Evolutionary conservation across 2,113 vertebrate genomes (phyloP).

Genomic region (Campylomormyrus numenius): DNA sequence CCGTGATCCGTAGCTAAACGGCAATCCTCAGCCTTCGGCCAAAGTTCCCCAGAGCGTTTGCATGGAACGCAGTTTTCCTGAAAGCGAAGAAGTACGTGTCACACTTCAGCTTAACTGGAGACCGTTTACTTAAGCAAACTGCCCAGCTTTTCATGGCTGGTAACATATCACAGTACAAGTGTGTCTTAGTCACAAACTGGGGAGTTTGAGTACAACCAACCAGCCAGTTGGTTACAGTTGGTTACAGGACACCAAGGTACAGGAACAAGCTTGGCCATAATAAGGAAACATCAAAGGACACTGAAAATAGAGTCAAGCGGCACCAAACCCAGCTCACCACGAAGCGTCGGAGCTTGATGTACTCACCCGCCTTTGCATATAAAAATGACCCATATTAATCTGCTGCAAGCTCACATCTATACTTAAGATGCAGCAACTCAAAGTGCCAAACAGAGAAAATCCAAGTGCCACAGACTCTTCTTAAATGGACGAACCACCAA

Average conservation of each 20-base stretch:
- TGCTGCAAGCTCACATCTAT: not conserved
- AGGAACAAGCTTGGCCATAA: not conserved
- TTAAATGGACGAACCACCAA: not conserved
- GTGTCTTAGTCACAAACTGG: not conserved
- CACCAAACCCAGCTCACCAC: not conserved
- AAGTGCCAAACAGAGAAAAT: not conserved
- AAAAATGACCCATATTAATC: not conserved
- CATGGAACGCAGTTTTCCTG: not conserved
- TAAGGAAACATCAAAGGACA: not conserved
- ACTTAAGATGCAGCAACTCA: not conserved
- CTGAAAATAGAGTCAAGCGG: not conserved
- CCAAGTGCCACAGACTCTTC: not conserved
- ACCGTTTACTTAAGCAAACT: not conserved
- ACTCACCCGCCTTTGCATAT: not conserved
- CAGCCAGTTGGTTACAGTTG: not conserved
- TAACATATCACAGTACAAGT: not conserved
- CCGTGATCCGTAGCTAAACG: not conserved
- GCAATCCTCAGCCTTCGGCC: not conserved
- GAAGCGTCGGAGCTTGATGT: not conserved
- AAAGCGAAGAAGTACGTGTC: not conserved
- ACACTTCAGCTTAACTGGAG: not conserved
- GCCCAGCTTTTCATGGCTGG: not conserved
- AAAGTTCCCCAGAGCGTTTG: not conserved
- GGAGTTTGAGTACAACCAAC: not conserved
- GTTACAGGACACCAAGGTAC: not conserved